Conservation (phyloP, 2,888 invertebrate species). For the Aphidoletes aphidimyza region DNA sequence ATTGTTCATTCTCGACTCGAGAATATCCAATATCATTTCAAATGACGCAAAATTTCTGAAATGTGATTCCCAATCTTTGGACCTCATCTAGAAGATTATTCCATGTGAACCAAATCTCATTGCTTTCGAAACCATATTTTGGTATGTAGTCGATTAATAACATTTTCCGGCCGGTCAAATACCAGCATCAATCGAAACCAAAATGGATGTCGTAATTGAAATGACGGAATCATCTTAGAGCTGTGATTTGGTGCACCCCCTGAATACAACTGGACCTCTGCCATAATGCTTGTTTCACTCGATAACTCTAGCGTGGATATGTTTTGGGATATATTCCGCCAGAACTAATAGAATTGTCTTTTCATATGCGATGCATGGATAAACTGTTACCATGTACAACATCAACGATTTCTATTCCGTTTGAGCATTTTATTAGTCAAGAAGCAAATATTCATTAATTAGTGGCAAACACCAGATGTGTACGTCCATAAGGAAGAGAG, state of each 20-base stretch:
- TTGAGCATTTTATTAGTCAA: background rate
- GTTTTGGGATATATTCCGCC: background rate
- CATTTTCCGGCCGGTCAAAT: background rate
- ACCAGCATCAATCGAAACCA: background rate
- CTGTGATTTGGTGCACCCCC: too few relatives aligned
- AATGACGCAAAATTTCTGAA: background rate
- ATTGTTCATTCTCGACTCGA: too few relatives aligned
- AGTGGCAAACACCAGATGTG: slow-evolving; percentile 42
- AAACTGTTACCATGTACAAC: background rate
- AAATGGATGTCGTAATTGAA: background rate
- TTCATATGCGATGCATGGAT: background rate
- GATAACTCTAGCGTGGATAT: background rate
- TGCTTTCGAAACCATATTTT: background rate
- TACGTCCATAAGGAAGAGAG: background rate
- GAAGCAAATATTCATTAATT: slow-evolving; percentile 49
- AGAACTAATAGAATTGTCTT: background rate
- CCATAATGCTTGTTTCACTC: slow-evolving; percentile 11
- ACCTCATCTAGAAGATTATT: background rate
- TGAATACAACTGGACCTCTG: too few relatives aligned
- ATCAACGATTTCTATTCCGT: background rate
- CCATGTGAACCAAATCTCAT: slow-evolving; percentile 39
- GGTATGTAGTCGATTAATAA: background rate
- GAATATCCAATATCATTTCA: too few relatives aligned
- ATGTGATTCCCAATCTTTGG: background rate
- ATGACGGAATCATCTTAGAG: too few relatives aligned